These are phyloP conservation scores for Pseudois nayaur DNA, from an alignment of 2,113 vertebrate genomes.

Conservation along the genomic window DNA sequence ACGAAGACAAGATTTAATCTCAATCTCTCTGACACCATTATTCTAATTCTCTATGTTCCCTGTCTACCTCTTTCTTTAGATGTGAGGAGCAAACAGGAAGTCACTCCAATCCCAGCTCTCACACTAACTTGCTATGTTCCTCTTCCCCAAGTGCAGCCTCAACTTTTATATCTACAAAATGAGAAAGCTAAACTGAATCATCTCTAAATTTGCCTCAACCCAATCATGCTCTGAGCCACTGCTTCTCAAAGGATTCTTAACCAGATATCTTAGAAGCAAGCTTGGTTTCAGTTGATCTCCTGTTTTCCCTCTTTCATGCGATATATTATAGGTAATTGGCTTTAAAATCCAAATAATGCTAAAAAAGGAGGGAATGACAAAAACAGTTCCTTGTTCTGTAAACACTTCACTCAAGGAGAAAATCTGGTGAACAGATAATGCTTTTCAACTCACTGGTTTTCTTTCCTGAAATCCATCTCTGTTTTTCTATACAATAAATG, in stretches of 20 bases:
- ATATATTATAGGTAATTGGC: background rate
- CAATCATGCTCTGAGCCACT: background rate
- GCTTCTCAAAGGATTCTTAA: background rate
- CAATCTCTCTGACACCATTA: background rate
- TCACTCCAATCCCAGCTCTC: background rate
- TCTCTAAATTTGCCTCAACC: background rate
- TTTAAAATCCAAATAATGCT: conserved; percentile 18
- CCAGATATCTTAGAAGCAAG: background rate
- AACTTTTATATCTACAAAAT: background rate
- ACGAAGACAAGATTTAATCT: background rate
- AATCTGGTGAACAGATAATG: background rate
- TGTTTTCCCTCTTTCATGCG: background rate
- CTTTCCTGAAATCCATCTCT: background rate
- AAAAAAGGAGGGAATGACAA: background rate
- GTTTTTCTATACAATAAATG: background rate
- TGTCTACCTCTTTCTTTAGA: background rate
- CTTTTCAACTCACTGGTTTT: background rate
- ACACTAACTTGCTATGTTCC: background rate
- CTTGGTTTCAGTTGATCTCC: background rate
- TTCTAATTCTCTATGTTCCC: background rate
- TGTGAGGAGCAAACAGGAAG: background rate
- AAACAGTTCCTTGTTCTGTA: background rate
- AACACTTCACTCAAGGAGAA: background rate
- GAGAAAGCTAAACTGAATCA: background rate
- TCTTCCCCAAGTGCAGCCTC: background rate